Conservation (phyloP, 35 echinoderm and acorn worm genomes). For the Ophiothrix spiculata region DNA sequence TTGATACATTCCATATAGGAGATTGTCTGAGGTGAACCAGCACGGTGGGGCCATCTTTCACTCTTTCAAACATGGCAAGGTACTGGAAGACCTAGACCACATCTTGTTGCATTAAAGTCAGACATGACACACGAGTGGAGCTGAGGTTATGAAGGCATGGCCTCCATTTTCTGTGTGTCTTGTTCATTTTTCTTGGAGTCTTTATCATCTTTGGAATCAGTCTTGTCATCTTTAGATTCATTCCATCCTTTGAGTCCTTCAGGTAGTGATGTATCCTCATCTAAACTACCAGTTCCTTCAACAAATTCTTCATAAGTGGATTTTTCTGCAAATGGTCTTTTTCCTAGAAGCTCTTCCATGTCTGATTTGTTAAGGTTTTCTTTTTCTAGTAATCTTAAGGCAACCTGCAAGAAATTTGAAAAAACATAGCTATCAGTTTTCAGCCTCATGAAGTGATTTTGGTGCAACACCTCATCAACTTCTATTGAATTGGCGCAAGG, state of each 20-base stretch:
- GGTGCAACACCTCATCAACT: neutral
- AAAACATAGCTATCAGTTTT: neutral
- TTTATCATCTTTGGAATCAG: slow-evolving; percentile 16
- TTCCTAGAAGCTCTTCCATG: slow-evolving; percentile 92
- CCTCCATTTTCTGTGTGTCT: neutral
- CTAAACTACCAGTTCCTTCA: slow-evolving; percentile 91
- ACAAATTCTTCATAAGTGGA: slow-evolving; percentile 99
- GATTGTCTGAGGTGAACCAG: too few species aligned
- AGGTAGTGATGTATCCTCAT: slow-evolving; percentile 88
- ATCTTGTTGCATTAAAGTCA: too few species aligned
- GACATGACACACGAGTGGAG: too few species aligned
- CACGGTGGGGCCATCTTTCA: too few species aligned
- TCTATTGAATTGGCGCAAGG: too few species aligned
- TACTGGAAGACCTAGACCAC: too few species aligned
- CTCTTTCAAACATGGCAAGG: too few species aligned
- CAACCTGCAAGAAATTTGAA: slow-evolving; percentile 56
- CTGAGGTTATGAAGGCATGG: too few species aligned
- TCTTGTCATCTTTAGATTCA: slow-evolving; percentile 64
- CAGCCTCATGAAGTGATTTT: neutral
- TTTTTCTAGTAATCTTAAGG: slow-evolving; percentile 67
- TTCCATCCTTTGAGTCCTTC: slow-evolving; percentile 95
- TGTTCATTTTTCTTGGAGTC: slow-evolving; percentile 5
- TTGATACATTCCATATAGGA: too few species aligned
- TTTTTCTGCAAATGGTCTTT: slow-evolving; percentile 90
- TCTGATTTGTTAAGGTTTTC: slow-evolving; percentile 96